Conservation (phyloP, 2,113 vertebrate species). For the Crotophaga sulcirostris region DNA sequence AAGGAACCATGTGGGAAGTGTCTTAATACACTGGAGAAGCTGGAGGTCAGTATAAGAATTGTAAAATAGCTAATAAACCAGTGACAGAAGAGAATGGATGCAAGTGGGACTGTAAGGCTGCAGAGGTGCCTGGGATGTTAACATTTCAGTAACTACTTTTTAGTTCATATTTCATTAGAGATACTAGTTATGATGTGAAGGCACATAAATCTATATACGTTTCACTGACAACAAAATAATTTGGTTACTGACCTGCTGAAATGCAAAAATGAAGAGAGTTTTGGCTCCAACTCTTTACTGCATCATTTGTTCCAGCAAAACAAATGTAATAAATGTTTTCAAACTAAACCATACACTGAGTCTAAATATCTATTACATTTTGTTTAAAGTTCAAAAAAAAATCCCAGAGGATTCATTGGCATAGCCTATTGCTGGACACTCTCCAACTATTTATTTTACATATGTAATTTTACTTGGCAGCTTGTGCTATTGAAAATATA, state of each 20-base stretch:
- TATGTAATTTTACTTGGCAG: neutral
- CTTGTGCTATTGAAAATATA: neutral
- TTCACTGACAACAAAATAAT: neutral
- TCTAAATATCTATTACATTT: neutral
- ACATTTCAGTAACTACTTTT: neutral
- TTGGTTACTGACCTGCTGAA: neutral
- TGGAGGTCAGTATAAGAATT: neutral
- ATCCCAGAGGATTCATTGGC: neutral
- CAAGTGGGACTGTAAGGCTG: neutral
- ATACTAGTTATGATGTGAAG: neutral
- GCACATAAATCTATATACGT: neutral
- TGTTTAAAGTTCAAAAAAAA: neutral
- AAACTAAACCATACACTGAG: neutral
- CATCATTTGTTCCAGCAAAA: neutral
- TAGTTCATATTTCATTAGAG: neutral
- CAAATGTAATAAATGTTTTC: neutral
- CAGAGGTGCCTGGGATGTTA: neutral
- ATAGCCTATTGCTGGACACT: neutral
- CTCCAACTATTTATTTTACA: neutral
- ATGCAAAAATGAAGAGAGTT: neutral
- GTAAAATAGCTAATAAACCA: neutral
- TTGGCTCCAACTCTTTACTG: neutral
- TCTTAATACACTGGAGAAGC: neutral
- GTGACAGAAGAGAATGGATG: neutral
- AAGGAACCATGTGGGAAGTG: neutral